phyloP scores from a whole-genome alignment of 2,797 vertebrate species.

The Muscicapa striata region DNA sequence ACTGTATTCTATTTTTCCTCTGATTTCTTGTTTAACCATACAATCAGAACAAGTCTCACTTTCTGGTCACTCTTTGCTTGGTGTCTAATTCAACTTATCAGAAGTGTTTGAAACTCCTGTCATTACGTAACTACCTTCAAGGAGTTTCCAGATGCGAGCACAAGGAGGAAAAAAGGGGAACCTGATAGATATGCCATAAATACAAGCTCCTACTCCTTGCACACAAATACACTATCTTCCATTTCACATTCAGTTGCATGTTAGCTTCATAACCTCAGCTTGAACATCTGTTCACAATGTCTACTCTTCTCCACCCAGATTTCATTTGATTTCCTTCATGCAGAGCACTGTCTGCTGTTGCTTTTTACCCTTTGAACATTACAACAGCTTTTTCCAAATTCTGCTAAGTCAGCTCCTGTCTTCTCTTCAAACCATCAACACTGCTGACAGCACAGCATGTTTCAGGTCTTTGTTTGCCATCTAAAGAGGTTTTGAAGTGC shows the following conservation, averaged over 20 bases:
- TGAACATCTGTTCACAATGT: not conserved
- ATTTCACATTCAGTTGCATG: not conserved
- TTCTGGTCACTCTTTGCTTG: not conserved
- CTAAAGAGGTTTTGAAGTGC: not conserved
- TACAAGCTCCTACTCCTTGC: not conserved
- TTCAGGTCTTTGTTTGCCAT: not conserved
- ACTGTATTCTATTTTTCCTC: not conserved
- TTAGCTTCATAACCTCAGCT: not conserved
- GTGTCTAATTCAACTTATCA: not conserved
- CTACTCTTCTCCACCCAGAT: not conserved
- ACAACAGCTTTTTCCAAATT: not conserved
- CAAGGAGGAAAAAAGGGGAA: not conserved
- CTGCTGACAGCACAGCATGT: accelerated
- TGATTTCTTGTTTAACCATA: not conserved
- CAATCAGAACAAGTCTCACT: not conserved
- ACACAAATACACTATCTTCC: not conserved
- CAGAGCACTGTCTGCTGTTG: not conserved
- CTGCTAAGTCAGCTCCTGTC: not conserved
- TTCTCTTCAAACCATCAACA: not conserved
- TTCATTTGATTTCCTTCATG: not conserved
- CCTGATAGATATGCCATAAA: not conserved
- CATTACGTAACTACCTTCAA: not conserved
- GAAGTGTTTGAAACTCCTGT: not conserved
- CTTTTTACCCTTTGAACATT: not conserved
- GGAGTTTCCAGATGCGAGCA: not conserved